Conservation (phyloP, 92 coral and sea anemone species). For the Zoanthus sansibaricus region DNA sequence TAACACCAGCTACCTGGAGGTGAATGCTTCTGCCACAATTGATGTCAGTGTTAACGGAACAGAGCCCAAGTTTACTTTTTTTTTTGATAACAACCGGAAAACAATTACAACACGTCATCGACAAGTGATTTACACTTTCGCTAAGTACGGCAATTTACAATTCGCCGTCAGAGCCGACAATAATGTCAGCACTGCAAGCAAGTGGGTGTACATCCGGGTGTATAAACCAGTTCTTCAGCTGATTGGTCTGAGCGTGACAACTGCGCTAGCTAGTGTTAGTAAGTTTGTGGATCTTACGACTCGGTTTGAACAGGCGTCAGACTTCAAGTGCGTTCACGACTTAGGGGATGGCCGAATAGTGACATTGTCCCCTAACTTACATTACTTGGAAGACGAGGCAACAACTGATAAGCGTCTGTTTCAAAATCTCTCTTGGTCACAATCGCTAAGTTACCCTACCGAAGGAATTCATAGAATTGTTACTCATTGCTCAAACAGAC, state of each 20-base stretch:
- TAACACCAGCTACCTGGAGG: slow-evolving; percentile 66
- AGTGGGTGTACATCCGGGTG: slow-evolving; percentile 45
- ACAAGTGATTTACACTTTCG: slow-evolving; percentile 49
- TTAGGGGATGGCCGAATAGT: slow-evolving; percentile 63
- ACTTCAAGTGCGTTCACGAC: slow-evolving; percentile 69
- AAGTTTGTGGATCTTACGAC: slow-evolving; percentile 57
- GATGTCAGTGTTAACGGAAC: slow-evolving; percentile 72
- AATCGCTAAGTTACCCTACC: background rate
- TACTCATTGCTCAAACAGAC: slow-evolving; percentile 67
- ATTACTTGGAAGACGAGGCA: slow-evolving; percentile 63
- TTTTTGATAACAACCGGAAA: slow-evolving; percentile 64
- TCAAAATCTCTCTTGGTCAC: background rate
- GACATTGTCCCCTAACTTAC: slow-evolving; percentile 54
- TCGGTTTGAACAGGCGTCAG: slow-evolving; percentile 77
- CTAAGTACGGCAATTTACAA: slow-evolving; percentile 49
- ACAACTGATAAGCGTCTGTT: slow-evolving; percentile 49
- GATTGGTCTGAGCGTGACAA: slow-evolving; percentile 17
- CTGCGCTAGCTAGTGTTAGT: slow-evolving; percentile 61
- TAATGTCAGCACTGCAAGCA: slow-evolving; percentile 73
- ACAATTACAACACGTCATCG: slow-evolving; percentile 41
- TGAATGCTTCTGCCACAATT: slow-evolving; percentile 63
- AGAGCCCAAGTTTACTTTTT: slow-evolving; percentile 58
- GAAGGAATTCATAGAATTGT: background rate
- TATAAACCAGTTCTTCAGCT: slow-evolving; percentile 79
- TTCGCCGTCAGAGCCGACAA: slow-evolving; percentile 72